A percentile compares a stretch with the other conserved stretches of the same genome.
These are phyloP conservation scores for Latrodectus geometricus DNA, from an alignment of 1,140 invertebrate species.

Conservation along the genomic window DNA sequence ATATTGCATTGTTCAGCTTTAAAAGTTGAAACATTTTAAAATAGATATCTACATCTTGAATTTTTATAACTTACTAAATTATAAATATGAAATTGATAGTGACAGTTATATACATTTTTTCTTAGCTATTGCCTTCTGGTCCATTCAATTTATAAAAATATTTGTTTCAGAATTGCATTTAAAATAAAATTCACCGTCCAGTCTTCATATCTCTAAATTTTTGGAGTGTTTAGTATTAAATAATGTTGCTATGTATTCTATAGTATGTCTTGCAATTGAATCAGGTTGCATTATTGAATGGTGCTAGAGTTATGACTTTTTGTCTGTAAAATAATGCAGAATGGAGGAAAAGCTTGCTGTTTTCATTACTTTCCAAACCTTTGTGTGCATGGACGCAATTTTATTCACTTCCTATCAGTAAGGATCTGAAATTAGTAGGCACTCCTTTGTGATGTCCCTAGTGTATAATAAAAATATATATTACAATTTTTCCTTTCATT, in stretches of 20 bases:
- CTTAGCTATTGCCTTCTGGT: not conserved
- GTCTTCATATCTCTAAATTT: slow-evolving; percentile 21
- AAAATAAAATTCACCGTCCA: slow-evolving; percentile 6
- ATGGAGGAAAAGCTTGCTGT: slow-evolving; percentile 23
- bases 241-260: slow-evolving; percentile 31
- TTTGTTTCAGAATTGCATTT: not conserved
- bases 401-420: slow-evolving; percentile 26
- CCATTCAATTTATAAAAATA: not conserved
- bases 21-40: no score
- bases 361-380: slow-evolving; percentile 33
- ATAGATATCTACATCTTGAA: no score
- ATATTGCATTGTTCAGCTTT: no score
- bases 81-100: no score
- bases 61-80: no score
- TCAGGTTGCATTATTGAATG: slow-evolving; percentile 54
- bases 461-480: slow-evolving; percentile 30
- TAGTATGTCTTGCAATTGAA: slow-evolving; percentile 51
- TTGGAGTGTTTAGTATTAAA: not conserved
- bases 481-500: slow-evolving; percentile 38
- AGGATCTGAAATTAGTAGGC: slow-evolving; percentile 33
- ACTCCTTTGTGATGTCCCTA: slow-evolving; percentile 51
- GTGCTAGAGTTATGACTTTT: slow-evolving; percentile 56
- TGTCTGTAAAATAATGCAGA: slow-evolving; percentile 52
- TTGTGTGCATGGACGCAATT: slow-evolving; percentile 46
- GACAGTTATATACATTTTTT: not conserved